Percentiles rank a stretch among this genome's conserved stretches.
Conservation (phyloP, 2,888 invertebrate species). For the Acronicta aceris region DNA sequence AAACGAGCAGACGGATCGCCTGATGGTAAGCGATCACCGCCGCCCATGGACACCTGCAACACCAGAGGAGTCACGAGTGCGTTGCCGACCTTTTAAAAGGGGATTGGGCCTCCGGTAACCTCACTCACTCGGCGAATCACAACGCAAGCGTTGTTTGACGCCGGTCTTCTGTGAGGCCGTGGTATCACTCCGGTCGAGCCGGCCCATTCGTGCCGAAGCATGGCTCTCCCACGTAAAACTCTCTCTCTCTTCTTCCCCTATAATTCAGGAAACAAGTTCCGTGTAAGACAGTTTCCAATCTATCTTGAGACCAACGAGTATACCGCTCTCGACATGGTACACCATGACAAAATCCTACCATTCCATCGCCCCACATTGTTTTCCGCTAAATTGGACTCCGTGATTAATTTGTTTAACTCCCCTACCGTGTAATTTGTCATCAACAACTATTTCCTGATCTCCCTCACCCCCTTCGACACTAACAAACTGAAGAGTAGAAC, state of each 20-base stretch:
- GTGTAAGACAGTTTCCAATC: constrained; percentile 37
- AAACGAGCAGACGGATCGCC: too few species aligned
- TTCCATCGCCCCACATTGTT: constrained; percentile 80
- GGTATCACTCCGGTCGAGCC: too few species aligned
- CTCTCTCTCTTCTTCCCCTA: not conserved
- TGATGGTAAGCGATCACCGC: too few species aligned
- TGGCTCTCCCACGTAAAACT: too few species aligned
- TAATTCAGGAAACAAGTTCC: not conserved
- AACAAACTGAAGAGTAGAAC: constrained; percentile 14
- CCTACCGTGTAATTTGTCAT: constrained; percentile 81
- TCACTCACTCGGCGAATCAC: too few species aligned
- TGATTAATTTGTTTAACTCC: constrained; percentile 87
- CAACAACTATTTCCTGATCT: constrained; percentile 68
- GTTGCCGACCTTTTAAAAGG: too few species aligned
- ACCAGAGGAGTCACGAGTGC: too few species aligned
- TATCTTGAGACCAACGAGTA: constrained; percentile 39
- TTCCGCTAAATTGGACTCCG: constrained; percentile 84
- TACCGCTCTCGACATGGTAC: constrained; percentile 49
- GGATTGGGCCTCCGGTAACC: too few species aligned
- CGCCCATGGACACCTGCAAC: too few species aligned
- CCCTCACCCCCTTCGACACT: constrained; percentile 38
- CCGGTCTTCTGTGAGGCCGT: too few species aligned
- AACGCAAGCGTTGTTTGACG: too few species aligned
- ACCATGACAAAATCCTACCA: constrained; percentile 74
- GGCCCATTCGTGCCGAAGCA: too few species aligned